Percentiles rank a stretch among this genome's conserved stretches.
Evolutionary conservation across 2,113 vertebrate genomes (phyloP).

Genomic region (Nestor notabilis): DNA sequence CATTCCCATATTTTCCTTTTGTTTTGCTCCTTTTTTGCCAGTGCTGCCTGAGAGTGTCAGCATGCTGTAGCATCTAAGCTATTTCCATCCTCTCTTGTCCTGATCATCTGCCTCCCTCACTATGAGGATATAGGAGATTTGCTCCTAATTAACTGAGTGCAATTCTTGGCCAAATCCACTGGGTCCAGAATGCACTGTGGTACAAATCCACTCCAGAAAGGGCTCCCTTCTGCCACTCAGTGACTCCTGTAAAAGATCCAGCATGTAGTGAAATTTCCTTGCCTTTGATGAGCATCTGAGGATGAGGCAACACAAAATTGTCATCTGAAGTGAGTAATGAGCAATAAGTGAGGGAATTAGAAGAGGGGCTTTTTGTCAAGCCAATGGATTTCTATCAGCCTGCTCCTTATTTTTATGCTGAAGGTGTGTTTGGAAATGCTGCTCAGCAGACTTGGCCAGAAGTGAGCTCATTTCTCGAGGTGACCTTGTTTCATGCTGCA

Average conservation of each 20-base stretch:
- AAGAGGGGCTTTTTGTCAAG: background rate
- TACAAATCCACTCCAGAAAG: background rate
- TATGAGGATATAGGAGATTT: constrained; percentile 19
- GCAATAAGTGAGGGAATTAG: background rate
- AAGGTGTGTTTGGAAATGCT: constrained; percentile 6
- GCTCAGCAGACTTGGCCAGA: background rate
- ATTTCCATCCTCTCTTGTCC: background rate
- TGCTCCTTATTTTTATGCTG: constrained; percentile 20
- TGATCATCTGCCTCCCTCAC: background rate
- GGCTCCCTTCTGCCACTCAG: background rate
- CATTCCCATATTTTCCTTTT: background rate
- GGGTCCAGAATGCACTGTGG: background rate
- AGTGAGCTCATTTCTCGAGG: constrained; percentile 48
- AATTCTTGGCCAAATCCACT: constrained; percentile 18
- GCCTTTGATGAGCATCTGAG: background rate
- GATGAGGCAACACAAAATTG: constrained; percentile 26
- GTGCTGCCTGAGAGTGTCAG: background rate
- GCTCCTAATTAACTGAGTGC: constrained; percentile 5
- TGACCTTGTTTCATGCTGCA: constrained; percentile 5
- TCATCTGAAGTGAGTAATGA: background rate
- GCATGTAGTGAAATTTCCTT: background rate
- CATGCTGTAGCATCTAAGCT: background rate
- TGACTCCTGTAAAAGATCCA: background rate
- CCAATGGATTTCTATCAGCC: background rate
- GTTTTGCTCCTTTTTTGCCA: background rate